Evolutionary conservation across 2,113 vertebrate genomes (phyloP), one percentile per base, ranked within the genome.

Genomic region (Gymnobelideus leadbeateri): DNA sequence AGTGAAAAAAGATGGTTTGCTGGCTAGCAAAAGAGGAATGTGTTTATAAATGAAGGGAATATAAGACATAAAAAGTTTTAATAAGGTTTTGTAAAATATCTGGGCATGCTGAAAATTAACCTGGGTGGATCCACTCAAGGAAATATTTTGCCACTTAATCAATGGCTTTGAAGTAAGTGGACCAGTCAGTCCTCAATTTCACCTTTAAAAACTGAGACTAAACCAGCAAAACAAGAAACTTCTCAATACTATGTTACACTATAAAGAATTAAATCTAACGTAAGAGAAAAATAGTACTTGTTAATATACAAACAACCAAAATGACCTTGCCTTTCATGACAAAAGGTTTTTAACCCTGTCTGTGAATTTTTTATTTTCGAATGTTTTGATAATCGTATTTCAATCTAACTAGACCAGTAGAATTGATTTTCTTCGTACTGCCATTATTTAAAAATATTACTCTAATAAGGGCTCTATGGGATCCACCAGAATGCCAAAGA

Each of bases 141-240:
- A 43, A 43, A 77, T 77, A 43, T 37, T n/a, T 21, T 77, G 12
- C 31, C 31, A 68, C 12, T 37, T 37, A 37, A 68, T 37, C 31
- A 68, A 68, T 37, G 4, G 6, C 37, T 43, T 43, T n/a, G 37
- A 77, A 77, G 19, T n/a, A 6, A 43, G 16, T 5, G n/a, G 16
- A 19, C 68, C 16, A 77, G 16, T 28, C 23, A 49, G 50, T 95
- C 52, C 53, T 96, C 47, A n/a, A 16, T 92, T 91, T 93, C 93
- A 96, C 25, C 49, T 92, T 90, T 90, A 51, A 91, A 14, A 57
- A 53, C n/a, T n/a, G n/a, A 21, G 37, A 19, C 16, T 8, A 77
- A 77, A 77, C 19, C 68, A 43, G 37, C 16, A 21, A 77, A 77
- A 77, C 16, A 43, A 77, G 37, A 77, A 37, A 68, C 31, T 68